Evolutionary conservation across 2,113 vertebrate genomes (phyloP), one percentile per base, ranked within the genome.

Genomic region (Coryphaenoides rupestris): DNA sequence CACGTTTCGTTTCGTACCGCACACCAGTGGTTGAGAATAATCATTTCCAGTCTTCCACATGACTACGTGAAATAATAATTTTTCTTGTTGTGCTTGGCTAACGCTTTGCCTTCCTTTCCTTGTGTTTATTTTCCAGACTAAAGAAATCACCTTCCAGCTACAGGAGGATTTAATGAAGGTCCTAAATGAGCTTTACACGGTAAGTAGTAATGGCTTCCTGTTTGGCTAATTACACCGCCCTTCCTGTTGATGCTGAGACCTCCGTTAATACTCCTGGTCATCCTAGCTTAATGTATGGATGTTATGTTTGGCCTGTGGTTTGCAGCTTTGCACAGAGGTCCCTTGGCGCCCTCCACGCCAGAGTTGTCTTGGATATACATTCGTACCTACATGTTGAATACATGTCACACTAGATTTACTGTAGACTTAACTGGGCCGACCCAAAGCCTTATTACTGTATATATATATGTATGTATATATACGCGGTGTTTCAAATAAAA

Each of bases 131-230:
- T 92, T 93, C 74, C 91, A 98, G 96, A 98, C 95, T 87, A 98
- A 98, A 88, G 96, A 98, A 86, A 97, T 98, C 77, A 93, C 95
- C 5, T 98, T 97, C 88, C 95, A 98, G 75, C 93, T 98, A 73
- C 96, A 98, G 78, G 97, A 99, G 85, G 97, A 99, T 89, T 91
- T 99, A 84, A 98, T 99, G 95, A 99, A 96, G 91, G 96, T 98
- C 80, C 94, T 99, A 67, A 98, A 97, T 12, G 97, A 99, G 88
- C 93, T 98, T 21, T 98, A 98, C 87, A 98, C 96, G 74, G 97
- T 99, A 92, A 97, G 96, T 89, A 76, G 10, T 55, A 60, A 76
- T 23, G 60, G 74, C 55, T 55, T 17, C 72, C 12, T 50, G 64
- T 40, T 40, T 33, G 9, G 13, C 7, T 40, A 10, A 40, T 13